A percentile compares a stretch with the other conserved stretches of the same genome.
Conservation (phyloP, 2,888 invertebrate species). For the Protodeltote pygarga region DNA sequence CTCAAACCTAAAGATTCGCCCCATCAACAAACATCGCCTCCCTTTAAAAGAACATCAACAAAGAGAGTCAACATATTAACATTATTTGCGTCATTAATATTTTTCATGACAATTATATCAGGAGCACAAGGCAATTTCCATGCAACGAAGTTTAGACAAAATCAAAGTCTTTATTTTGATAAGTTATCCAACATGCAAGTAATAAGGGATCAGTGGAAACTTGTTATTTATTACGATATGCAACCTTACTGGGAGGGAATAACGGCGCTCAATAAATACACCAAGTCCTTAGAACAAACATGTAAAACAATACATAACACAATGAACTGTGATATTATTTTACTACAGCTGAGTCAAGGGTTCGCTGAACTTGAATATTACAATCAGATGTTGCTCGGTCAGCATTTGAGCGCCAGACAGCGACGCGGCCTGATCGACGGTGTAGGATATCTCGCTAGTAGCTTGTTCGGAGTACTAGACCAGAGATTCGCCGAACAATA, state of each 20-base stretch:
- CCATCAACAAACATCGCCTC: no score
- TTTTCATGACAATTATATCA: not conserved
- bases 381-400: conserved; percentile 2
- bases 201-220: not conserved
- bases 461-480: conserved; percentile 7
- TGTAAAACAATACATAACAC: not conserved
- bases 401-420: no score
- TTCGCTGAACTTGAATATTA: not conserved
- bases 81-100: no score
- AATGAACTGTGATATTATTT: not conserved
- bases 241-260: not conserved
- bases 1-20: not conserved
- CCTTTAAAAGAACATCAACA: no score
- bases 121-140: not conserved
- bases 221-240: not conserved
- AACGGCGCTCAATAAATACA: not conserved
- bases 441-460: conserved; percentile 1
- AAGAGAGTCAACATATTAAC: no score
- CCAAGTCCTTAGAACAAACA: not conserved
- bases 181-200: not conserved
- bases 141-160: not conserved
- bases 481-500: conserved; percentile 6
- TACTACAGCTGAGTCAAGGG: conserved; percentile 1
- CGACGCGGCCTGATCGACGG: not conserved
- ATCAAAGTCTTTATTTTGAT: not conserved